A percentile compares a stretch with the other conserved stretches of the same genome.
Conservation (phyloP, 2,888 invertebrate genomes). For the Apamea crenata region DNA sequence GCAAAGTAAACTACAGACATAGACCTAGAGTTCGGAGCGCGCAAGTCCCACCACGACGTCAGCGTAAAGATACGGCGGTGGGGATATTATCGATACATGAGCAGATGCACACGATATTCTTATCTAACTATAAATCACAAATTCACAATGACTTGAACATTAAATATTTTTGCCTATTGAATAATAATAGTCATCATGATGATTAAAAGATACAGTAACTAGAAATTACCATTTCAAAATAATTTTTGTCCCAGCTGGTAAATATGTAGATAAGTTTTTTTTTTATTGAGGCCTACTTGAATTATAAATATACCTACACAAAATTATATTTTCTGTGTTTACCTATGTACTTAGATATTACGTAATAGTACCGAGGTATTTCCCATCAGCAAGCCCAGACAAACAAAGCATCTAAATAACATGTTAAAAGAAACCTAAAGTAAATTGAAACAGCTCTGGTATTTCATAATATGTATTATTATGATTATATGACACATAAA, state of each 20-base stretch:
- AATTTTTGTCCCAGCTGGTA: not conserved
- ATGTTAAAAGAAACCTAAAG: conserved; percentile 14
- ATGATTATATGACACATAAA: conserved; percentile 32
- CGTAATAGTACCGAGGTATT: conserved; percentile 16
- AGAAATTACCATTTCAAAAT: not conserved
- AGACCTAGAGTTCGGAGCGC: not conserved
- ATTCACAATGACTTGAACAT: conserved; percentile 3
- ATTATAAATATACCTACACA: not conserved
- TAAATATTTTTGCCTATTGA: not conserved
- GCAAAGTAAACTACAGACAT: not conserved
- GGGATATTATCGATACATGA: not conserved
- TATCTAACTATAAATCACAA: conserved; percentile 5
- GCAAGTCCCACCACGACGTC: not conserved
- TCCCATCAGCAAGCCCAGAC: not conserved
- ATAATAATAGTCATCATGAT: not conserved
- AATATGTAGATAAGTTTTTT: conserved; percentile 1
- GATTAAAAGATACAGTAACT: not conserved
- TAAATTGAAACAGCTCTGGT: conserved; percentile 21
- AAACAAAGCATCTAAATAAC: conserved; percentile 10
- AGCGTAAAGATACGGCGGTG: not conserved
- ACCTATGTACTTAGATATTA: conserved; percentile 16
- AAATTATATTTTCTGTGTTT: conserved; percentile 20
- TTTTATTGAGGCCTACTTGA: not conserved
- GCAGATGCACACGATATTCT: not conserved
- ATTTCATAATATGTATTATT: conserved; percentile 29